Percentiles rank a stretch among this genome's conserved stretches.
These are phyloP conservation scores for Drosophila bipectinata DNA, from an alignment of 1,140 invertebrate species.

Conservation along the genomic window DNA sequence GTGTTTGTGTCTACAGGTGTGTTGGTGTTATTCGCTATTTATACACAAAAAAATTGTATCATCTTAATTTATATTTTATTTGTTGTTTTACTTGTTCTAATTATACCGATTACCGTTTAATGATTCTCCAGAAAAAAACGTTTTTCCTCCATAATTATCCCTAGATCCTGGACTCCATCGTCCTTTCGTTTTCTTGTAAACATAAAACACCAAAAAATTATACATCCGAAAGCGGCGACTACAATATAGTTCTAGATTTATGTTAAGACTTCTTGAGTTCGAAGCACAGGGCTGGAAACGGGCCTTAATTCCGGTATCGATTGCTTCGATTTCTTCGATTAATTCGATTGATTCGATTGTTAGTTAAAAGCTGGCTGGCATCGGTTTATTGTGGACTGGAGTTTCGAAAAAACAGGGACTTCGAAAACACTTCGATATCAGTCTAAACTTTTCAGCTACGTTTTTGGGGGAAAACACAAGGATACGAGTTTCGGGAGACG, in stretches of 20 bases:
- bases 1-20: conserved; percentile 30
- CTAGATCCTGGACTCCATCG: conserved; percentile 36
- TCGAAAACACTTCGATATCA: conserved; percentile 9
- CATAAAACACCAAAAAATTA: conserved; percentile 40
- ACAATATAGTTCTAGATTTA: conserved; percentile 45
- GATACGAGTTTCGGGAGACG: not conserved
- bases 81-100: conserved; percentile 50
- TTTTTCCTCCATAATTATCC: conserved; percentile 37
- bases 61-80: conserved; percentile 29
- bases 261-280: conserved; percentile 7
- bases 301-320: not conserved
- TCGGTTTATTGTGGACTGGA: conserved; percentile 8
- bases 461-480: not conserved
- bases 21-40: conserved; percentile 59
- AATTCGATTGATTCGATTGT: too few species aligned
- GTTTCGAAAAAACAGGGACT: not conserved
- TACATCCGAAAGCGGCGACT: conserved; percentile 48
- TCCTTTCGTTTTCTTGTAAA: conserved; percentile 5
- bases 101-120: conserved; percentile 40
- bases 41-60: conserved; percentile 57
- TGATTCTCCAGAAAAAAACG: conserved; percentile 38
- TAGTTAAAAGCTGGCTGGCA: conserved; percentile 9
- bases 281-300: conserved; percentile 8
- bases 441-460: conserved; percentile 11
- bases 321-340: not conserved